Percentiles rank a stretch among this genome's conserved stretches.
Conservation (phyloP, 2,113 vertebrate genomes). For the Cynoglossus semilaevis region DNA sequence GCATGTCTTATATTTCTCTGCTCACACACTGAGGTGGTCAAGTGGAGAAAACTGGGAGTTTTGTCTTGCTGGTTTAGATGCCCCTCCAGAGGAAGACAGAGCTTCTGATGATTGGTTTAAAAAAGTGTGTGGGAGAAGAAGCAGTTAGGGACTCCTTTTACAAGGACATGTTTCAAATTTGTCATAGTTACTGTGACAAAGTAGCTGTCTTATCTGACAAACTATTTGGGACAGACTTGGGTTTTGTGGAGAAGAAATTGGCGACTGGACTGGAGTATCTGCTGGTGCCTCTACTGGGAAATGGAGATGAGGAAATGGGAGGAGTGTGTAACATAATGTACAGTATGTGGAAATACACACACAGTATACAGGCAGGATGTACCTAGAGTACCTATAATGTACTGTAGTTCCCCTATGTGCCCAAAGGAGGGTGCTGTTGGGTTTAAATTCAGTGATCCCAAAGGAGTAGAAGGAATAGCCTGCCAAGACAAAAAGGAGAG, state of each 20-base stretch:
- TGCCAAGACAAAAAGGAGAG: conserved; percentile 54
- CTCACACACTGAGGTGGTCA: conserved; percentile 37
- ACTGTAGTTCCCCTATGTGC: conserved; percentile 25
- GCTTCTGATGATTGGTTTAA: conserved; percentile 50
- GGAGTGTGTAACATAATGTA: not conserved
- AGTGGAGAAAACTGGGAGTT: conserved; percentile 30
- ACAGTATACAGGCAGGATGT: not conserved
- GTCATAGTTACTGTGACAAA: conserved; percentile 64
- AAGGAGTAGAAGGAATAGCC: conserved; percentile 54
- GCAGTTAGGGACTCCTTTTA: conserved; percentile 49
- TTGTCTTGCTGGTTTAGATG: conserved; percentile 11
- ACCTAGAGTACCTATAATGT: not conserved
- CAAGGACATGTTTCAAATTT: conserved; percentile 59
- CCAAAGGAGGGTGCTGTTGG: conserved; percentile 68
- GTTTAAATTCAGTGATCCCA: conserved; percentile 61
- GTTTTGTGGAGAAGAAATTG: conserved; percentile 13
- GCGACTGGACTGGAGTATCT: not conserved
- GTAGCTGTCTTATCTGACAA: conserved; percentile 51
- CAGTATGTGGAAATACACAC: not conserved
- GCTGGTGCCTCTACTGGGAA: not conserved
- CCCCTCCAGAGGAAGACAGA: conserved; percentile 22
- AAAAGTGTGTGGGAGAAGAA: conserved; percentile 48
- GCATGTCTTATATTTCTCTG: not conserved
- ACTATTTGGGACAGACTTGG: conserved; percentile 29
- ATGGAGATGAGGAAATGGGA: conserved; percentile 4